Base-by-base conservation (phyloP, 2,113 vertebrate species). In the Gavia stellata region DNA sequence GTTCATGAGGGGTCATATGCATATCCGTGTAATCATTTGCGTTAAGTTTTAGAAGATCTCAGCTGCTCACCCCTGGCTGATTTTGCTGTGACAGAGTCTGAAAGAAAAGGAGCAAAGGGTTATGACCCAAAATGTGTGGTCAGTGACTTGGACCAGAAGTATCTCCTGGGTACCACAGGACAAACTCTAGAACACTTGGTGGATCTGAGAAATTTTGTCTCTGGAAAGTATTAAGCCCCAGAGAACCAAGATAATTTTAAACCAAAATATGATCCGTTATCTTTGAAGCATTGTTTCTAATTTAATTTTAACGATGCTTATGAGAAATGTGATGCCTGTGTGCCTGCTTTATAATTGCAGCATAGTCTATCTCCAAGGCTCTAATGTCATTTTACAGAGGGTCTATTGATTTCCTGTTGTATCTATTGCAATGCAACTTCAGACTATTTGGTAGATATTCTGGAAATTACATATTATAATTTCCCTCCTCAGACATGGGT, bases 231-330 rank as follows among this genome's bases (percentile, higher is more conserved):
- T 81, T 93, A 92, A 91, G 53, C 56, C 52, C 52, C 31, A 84
- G 36, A 96, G 86, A 96, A 75, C 4, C 14, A 84, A 97, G 61
- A 79, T 87, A 74, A 74, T 72, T 75, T 82, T 62, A 85, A 93
- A 91, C 47, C 82, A 87, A 90, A 94, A 91, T 81, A 89, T 9
- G 73, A 79, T 92, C 52, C 4, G 15, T 94, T 96, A 81, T 84
- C 92, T 96, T 86, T 71, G 68, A 96, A 88, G 34, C 1, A 1
- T 78, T 88, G 19, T 52, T 96, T 86, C 93, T 96, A 94, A 96
- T 96, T 91, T 93, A 92, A 83, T 86, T 96, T 84, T 93, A 96
- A 95, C 68, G 52, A 84, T 81, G 47, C 83, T 95, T 92, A 81
- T 95, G 96, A 91, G 96, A 86, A 93, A 91, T 44, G 49, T 71